These are phyloP conservation scores for Penelope pileata DNA, from an alignment of 2,113 vertebrate genomes.

Conservation along the genomic window DNA sequence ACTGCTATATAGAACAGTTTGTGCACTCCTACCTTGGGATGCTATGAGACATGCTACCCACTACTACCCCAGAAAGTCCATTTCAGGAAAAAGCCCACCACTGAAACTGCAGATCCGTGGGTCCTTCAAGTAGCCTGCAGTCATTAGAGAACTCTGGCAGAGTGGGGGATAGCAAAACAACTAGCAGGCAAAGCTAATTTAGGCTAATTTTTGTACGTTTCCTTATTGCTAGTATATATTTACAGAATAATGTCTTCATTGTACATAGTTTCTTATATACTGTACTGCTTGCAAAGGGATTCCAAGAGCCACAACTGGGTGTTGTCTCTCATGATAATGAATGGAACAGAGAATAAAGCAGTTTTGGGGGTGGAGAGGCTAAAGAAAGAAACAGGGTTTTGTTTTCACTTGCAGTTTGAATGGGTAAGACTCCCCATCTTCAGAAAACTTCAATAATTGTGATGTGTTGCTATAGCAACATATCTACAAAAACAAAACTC, in stretches of 20 bases:
- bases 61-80: fast-evolving
- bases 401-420: background rate
- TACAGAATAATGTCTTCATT: background rate
- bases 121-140: background rate
- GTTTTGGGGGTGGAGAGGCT: background rate
- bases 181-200: background rate
- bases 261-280: background rate
- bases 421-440: background rate
- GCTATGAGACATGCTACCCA: background rate
- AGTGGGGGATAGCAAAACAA: background rate
- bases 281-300: background rate
- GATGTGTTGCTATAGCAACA: background rate
- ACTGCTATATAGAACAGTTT: background rate
- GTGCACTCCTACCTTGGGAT: background rate
- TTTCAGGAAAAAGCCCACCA: background rate
- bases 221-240: background rate
- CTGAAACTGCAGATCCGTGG: background rate
- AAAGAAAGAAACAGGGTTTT: background rate
- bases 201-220: background rate
- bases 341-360: background rate
- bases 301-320: background rate
- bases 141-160: background rate
- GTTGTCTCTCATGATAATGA: background rate
- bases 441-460: background rate
- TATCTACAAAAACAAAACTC: background rate